Evolutionary conservation across 2,888 invertebrate species (phyloP).

Genomic region (Drosophila mimetica): DNA sequence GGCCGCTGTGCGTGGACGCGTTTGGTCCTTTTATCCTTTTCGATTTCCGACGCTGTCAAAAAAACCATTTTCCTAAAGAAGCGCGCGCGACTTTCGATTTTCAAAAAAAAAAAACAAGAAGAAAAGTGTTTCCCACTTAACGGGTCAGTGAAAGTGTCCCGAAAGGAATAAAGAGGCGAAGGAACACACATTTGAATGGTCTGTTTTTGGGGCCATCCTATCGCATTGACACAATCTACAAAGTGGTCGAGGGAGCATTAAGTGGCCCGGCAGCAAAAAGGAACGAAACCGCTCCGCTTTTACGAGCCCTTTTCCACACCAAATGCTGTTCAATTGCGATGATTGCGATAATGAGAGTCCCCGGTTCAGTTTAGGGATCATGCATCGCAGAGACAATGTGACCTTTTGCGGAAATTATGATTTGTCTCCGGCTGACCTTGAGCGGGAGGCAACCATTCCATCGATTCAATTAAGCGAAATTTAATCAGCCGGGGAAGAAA

Average conservation of each 20-base stretch:
- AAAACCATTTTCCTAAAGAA: neutral
- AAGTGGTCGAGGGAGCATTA: slow-evolving; percentile 64
- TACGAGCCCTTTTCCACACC: slow-evolving; percentile 71
- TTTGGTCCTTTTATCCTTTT: slow-evolving; percentile 47
- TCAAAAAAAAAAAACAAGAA: slow-evolving; percentile 40
- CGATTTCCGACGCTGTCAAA: neutral
- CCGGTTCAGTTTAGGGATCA: slow-evolving; percentile 50
- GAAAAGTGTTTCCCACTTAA: slow-evolving; percentile 48
- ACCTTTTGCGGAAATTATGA: slow-evolving; percentile 76
- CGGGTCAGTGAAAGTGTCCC: slow-evolving; percentile 40
- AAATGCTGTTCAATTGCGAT: slow-evolving; percentile 71
- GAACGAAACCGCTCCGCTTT: slow-evolving; percentile 55
- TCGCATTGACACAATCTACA: slow-evolving; percentile 70
- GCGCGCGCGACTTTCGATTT: slow-evolving; percentile 44
- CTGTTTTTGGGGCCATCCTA: slow-evolving; percentile 50
- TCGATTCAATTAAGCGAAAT: slow-evolving; percentile 42
- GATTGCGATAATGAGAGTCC: slow-evolving; percentile 74
- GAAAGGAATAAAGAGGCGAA: slow-evolving; percentile 19
- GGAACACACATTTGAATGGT: slow-evolving; percentile 57
- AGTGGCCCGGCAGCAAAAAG: slow-evolving; percentile 51
- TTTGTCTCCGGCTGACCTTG: slow-evolving; percentile 47
- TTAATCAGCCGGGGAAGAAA: slow-evolving; percentile 48
- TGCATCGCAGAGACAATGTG: slow-evolving; percentile 40
- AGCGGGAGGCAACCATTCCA: no score
- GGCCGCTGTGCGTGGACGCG: slow-evolving; percentile 72